A percentile compares a stretch with the other conserved stretches of the same genome.
Conservation (phyloP, 2,113 vertebrate genomes). For the Progne subis region DNA sequence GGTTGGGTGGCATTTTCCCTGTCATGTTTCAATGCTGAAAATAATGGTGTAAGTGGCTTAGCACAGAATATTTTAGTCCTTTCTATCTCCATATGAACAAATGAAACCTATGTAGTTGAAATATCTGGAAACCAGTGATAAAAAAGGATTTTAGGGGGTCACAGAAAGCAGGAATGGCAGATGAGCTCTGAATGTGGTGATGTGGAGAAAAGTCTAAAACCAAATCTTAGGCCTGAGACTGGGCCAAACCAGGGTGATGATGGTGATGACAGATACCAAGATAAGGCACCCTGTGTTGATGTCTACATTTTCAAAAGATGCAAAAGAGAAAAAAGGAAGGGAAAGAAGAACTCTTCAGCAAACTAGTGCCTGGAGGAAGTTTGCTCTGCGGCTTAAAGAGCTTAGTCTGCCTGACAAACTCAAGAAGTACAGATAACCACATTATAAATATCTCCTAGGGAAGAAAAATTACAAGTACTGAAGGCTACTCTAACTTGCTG, state of each 20-base stretch:
- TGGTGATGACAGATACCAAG: not conserved
- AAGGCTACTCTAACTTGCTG: not conserved
- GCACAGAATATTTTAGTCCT: not conserved
- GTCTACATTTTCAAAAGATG: not conserved
- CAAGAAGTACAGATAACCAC: conserved; percentile 1
- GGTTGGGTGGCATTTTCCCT: not conserved
- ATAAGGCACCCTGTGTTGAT: not conserved
- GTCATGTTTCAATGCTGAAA: not conserved
- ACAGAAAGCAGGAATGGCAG: not conserved
- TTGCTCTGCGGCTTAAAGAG: not conserved
- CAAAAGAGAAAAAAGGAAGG: not conserved
- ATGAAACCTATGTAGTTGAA: not conserved
- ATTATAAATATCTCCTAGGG: not conserved
- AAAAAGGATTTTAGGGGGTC: not conserved
- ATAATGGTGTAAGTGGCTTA: not conserved
- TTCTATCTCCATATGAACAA: not conserved
- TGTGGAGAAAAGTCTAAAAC: not conserved
- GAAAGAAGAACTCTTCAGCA: not conserved
- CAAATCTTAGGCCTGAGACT: not conserved
- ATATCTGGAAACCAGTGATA: not conserved
- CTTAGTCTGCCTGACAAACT: not conserved
- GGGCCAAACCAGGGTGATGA: not conserved
- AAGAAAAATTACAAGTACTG: not conserved
- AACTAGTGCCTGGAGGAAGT: not conserved
- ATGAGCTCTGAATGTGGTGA: not conserved